Conservation (phyloP, 2,888 invertebrate species). For the Pristionchus entomophagus region DNA sequence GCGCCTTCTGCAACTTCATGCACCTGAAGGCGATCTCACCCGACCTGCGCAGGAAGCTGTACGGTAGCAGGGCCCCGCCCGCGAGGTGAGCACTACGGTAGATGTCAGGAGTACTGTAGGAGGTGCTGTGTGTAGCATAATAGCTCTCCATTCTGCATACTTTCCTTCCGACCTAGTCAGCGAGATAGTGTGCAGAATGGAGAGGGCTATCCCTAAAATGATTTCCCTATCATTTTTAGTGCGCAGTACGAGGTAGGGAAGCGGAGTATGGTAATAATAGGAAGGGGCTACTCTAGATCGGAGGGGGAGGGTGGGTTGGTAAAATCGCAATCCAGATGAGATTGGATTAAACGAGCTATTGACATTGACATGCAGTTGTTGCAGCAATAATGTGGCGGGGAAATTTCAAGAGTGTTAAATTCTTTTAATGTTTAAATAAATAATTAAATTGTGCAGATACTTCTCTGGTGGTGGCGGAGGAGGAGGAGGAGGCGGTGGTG, state of each 20-base stretch:
- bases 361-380: no score
- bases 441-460: neutral
- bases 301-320: neutral
- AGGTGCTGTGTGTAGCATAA: no score
- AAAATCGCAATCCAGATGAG: no score
- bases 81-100: neutral
- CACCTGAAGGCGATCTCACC: slow-evolving; percentile 85
- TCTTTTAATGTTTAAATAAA: neutral
- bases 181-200: no score
- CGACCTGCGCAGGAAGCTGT: slow-evolving; percentile 49
- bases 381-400: no score
- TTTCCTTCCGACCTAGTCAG: no score
- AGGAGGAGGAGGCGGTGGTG: slow-evolving; percentile 52
- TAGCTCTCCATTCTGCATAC: no score
- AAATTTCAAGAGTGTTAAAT: neutral
- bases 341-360: no score
- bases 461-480: slow-evolving; percentile 40
- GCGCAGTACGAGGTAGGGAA: neutral
- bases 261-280: neutral
- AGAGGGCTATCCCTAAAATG: neutral
- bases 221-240: no score
- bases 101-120: neutral
- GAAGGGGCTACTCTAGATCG: neutral
- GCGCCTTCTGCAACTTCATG: slow-evolving; percentile 99
- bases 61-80: slow-evolving; percentile 48